A percentile compares a stretch with the other conserved stretches of the same genome.
These are phyloP conservation scores for Lochmaea crataegi DNA, from an alignment of 2,888 invertebrate species.

Conservation along the genomic window DNA sequence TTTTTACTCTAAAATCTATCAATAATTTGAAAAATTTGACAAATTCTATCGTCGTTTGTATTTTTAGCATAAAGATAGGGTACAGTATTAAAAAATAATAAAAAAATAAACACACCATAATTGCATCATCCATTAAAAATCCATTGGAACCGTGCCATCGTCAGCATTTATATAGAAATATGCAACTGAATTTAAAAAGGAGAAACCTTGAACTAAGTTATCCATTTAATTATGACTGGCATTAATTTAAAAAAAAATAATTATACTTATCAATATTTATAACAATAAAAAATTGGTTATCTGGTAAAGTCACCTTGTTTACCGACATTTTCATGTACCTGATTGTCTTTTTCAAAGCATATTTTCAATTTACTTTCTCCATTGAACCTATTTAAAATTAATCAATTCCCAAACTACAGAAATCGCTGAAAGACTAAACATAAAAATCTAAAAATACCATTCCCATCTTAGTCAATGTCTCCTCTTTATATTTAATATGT, in stretches of 20 bases:
- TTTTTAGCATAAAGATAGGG: background rate
- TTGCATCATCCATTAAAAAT: background rate
- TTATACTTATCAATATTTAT: background rate
- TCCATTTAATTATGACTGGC: background rate
- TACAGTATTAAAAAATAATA: too few relatives aligned
- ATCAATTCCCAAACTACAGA: background rate
- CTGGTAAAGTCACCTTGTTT: too few relatives aligned
- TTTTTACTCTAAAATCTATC: slow-evolving; percentile 7
- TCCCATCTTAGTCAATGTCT: too few relatives aligned
- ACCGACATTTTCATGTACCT: too few relatives aligned
- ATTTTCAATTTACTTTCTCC: background rate
- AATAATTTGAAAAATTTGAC: background rate
- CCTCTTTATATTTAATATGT: too few relatives aligned
- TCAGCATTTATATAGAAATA: slow-evolving; percentile 1
- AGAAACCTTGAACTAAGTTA: background rate
- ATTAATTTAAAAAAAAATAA: background rate
- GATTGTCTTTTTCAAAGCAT: background rate
- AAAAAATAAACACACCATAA: background rate
- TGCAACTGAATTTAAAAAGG: background rate
- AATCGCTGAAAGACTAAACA: background rate
- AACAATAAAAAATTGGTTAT: background rate
- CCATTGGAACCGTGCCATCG: background rate
- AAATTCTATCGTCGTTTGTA: background rate
- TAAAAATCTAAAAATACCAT: background rate
- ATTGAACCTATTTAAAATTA: background rate